Conservation (phyloP, 2,888 invertebrate genomes). For the Drosophila acutilabella region DNA sequence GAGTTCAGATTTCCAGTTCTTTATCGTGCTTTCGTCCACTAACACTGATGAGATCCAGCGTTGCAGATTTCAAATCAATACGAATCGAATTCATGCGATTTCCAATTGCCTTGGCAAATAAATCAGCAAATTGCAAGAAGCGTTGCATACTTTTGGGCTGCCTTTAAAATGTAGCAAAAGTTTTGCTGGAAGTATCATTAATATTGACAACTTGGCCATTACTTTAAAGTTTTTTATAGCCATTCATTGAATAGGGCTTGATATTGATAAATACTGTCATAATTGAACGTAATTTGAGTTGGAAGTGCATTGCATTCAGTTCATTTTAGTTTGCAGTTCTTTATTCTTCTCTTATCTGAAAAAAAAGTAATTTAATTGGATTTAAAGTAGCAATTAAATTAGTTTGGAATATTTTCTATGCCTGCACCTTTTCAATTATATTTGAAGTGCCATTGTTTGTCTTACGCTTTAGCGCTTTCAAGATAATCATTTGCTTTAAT, state of each 20-base stretch:
- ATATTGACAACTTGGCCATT: conserved; percentile 26
- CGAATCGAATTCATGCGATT: conserved; percentile 28
- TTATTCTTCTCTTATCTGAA: background rate
- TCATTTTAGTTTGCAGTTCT: conserved; percentile 1
- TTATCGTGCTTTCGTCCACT: conserved; percentile 46
- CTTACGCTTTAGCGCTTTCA: no score
- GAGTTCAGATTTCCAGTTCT: conserved; percentile 47
- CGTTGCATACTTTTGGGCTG: conserved; percentile 59
- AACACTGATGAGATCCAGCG: conserved; percentile 21
- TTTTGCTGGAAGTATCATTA: conserved; percentile 16
- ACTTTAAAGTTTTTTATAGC: background rate
- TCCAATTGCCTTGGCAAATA: conserved; percentile 23
- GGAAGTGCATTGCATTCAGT: background rate
- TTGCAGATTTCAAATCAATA: conserved; percentile 7
- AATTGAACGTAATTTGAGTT: conserved; percentile 7
- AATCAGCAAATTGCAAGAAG: conserved; percentile 25
- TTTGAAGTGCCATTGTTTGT: no score
- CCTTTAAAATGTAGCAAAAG: conserved; percentile 4
- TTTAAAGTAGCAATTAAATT: background rate
- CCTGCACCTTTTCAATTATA: background rate
- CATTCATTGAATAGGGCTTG: conserved; percentile 4
- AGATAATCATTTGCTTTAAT: background rate
- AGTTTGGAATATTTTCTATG: background rate
- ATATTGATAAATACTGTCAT: conserved; percentile 22
- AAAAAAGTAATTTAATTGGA: no score